Evolutionary conservation across 2,113 vertebrate genomes (phyloP).

Genomic region (Aix galericulata): DNA sequence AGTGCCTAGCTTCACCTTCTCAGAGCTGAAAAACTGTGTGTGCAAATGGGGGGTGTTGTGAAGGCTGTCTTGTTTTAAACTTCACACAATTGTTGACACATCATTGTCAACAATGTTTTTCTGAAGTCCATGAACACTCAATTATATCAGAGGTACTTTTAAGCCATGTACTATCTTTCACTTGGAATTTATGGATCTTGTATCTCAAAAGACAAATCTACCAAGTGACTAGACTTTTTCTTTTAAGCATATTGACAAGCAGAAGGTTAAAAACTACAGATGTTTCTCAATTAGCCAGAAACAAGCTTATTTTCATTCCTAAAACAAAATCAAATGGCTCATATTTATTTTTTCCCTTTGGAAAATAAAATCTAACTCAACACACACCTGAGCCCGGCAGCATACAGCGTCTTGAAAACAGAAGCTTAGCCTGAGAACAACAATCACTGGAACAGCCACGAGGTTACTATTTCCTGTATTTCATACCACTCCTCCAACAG

Average conservation of each 20-base stretch:
- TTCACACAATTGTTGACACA: not conserved
- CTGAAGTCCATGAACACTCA: not conserved
- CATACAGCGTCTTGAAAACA: not conserved
- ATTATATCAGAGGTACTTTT: not conserved
- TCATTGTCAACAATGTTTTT: not conserved
- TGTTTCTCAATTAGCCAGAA: not conserved
- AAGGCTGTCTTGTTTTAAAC: not conserved
- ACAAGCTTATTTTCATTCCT: not conserved
- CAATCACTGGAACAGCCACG: not conserved
- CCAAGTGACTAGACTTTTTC: not conserved
- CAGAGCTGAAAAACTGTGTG: not conserved
- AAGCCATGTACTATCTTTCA: not conserved
- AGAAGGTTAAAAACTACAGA: not conserved
- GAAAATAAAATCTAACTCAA: not conserved
- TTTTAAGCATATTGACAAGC: not conserved
- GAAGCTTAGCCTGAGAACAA: not conserved
- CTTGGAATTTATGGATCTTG: not conserved
- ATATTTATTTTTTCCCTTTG: not conserved
- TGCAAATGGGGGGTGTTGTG: rapidly evolving
- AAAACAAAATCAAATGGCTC: not conserved
- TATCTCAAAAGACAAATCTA: not conserved
- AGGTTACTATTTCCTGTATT: not conserved
- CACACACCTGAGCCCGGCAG: not conserved
- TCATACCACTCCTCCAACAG: not conserved
- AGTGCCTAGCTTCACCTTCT: not conserved